phyloP scores from a whole-genome alignment of 2,888 invertebrate species.

The Campoplex nolae region DNA sequence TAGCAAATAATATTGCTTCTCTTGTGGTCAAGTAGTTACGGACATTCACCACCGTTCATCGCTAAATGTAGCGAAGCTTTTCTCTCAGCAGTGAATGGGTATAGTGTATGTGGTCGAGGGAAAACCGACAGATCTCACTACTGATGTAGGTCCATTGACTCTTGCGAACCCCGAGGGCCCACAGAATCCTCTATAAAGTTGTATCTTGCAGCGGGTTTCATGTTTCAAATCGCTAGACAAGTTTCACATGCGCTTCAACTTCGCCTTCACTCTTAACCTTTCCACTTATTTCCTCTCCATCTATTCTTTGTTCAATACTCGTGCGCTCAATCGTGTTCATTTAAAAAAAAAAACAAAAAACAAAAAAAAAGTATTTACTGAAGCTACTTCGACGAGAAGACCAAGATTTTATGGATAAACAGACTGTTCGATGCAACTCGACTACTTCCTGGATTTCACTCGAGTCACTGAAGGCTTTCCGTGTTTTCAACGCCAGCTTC shows the following conservation, averaged over 20 bases:
- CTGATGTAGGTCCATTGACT: conserved; percentile 21
- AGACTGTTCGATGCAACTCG: too few species aligned
- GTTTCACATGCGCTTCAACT: conserved; percentile 20
- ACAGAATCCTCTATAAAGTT: conserved; percentile 17
- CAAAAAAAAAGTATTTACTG: neutral
- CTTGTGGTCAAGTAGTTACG: conserved; percentile 36
- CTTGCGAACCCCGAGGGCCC: conserved; percentile 1
- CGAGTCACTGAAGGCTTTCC: neutral
- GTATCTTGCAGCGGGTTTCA: conserved; percentile 1
- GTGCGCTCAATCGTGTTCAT: neutral
- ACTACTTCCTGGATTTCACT: neutral
- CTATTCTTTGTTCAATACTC: neutral
- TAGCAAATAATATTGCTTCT: neutral
- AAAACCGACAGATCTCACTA: conserved; percentile 32
- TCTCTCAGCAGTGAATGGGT: neutral
- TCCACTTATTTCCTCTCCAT: neutral
- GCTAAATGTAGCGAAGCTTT: conserved; percentile 16
- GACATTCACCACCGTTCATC: neutral
- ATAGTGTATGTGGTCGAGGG: conserved; percentile 8
- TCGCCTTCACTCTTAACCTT: neutral
- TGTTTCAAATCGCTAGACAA: conserved; percentile 15
- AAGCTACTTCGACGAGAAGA: neutral
- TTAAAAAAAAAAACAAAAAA: neutral
- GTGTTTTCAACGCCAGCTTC: too few species aligned
- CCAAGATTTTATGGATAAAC: neutral